A percentile compares a stretch with the other conserved stretches of the same genome.
Conservation (phyloP, 2,113 vertebrate genomes). For the Chauna torquata region DNA sequence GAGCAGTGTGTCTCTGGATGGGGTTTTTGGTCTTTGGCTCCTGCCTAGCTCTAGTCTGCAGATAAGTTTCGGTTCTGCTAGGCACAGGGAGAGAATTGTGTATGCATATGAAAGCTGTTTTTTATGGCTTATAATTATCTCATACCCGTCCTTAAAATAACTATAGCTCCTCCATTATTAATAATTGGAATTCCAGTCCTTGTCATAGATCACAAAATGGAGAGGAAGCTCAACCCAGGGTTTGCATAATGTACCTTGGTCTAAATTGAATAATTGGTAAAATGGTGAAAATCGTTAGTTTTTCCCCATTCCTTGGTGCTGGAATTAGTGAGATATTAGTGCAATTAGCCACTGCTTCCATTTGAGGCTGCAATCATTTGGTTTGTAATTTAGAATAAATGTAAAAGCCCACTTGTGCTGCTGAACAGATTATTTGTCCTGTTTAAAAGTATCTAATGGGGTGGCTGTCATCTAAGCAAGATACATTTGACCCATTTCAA, state of each 20-base stretch:
- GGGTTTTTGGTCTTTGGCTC: neutral
- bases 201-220: constrained; percentile 51
- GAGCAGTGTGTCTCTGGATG: accelerated
- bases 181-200: constrained; percentile 69
- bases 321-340: constrained; percentile 75
- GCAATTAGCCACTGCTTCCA: constrained; percentile 74
- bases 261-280: constrained; percentile 59
- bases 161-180: constrained; percentile 72
- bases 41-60: neutral
- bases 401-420: constrained; percentile 69
- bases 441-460: constrained; percentile 70
- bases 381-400: constrained; percentile 75
- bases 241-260: constrained; percentile 49
- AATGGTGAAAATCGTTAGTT: constrained; percentile 32
- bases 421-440: constrained; percentile 72
- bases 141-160: constrained; percentile 65
- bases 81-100: neutral
- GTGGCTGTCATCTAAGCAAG: constrained; percentile 65
- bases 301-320: constrained; percentile 42
- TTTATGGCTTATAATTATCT: constrained; percentile 79
- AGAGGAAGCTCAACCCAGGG: constrained; percentile 32
- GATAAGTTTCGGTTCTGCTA: neutral
- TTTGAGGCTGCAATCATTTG: constrained; percentile 71
- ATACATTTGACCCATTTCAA: constrained; percentile 67
- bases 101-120: constrained; percentile 40